Evolutionary conservation across 1,140 invertebrate genomes (phyloP), one percentile per base, ranked within the genome.

Genomic region (Orius insidiosus): DNA sequence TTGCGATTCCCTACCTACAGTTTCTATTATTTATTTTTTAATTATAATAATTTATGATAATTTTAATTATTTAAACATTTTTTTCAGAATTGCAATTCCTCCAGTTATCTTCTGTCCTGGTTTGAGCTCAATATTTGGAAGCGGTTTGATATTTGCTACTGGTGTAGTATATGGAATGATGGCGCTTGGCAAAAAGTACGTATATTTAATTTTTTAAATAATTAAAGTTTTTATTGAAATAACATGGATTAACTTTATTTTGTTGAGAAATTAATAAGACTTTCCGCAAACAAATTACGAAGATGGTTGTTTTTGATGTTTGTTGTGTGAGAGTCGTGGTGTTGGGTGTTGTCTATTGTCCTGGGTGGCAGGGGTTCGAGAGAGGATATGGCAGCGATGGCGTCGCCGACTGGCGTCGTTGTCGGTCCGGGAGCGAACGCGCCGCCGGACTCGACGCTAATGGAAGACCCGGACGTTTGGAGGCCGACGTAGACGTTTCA

Each of bases 121-220:
- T 30, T 38, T 87, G 15, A 71, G 70, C 53, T 87, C 80, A 52
- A 67, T 90, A 54, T 78, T 95, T 60, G 86, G 87, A 53, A 76
- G 82, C 66, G 86, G 84, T 30, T 61, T 92, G 31, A 82, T 96
- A 57, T 85, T 95, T 64, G 74, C 67, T 10, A 86, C 86, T 41
- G 90, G 89, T 35, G 71, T 85, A 46, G 68, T 94, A 33, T 95
- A 96, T 64, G 89, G 87, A 55, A 74, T 95, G 69, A 90, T 95
- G 84, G 78, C 88, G 19, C 68, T 96, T 50, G 85, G 85, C 46
- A 86, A 75, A 67, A 89, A 88, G 85, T 88, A 65, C 80, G 82
- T 78, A 56, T 32, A 10, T 40, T 10, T 40, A 18, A 42, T 36
- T 43, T 46, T 41, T n/a, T n/a, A n/a, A n/a, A n/a, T 36, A 11